Conservation (phyloP, 1,140 invertebrate genomes). For the Metaphire vulgaris region DNA sequence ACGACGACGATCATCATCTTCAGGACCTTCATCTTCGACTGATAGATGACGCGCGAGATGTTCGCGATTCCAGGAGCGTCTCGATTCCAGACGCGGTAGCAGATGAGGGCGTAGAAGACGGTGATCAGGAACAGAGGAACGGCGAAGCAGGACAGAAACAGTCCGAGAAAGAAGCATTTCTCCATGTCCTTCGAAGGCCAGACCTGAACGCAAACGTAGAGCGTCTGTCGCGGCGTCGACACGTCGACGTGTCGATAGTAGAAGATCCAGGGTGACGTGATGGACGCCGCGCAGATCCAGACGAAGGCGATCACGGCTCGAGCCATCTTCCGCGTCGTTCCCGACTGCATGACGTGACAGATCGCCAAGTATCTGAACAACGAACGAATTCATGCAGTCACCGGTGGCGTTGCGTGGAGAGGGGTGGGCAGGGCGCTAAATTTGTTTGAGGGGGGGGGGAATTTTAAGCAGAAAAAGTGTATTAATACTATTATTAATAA, state of each 20-base stretch:
- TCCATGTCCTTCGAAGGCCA: conserved; percentile 57
- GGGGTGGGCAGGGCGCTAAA: too few relatives aligned
- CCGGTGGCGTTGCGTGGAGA: too few relatives aligned
- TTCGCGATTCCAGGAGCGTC: conserved; percentile 65
- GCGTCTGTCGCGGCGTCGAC: conserved; percentile 21
- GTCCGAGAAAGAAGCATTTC: conserved; percentile 80
- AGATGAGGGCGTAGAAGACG: conserved; percentile 67
- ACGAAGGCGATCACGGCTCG: conserved; percentile 81
- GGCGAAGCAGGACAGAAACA: conserved; percentile 81
- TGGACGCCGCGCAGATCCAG: conserved; percentile 75
- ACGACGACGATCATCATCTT: conserved; percentile 95
- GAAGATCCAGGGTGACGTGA: conserved; percentile 79
- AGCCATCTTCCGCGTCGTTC: conserved; percentile 77
- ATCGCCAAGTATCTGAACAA: conserved; percentile 79
- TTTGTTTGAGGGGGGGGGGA: too few relatives aligned
- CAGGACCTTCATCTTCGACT: conserved; percentile 54
- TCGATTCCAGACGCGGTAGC: conserved; percentile 74
- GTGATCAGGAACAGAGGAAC: conserved; percentile 83
- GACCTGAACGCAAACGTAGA: conserved; percentile 37
- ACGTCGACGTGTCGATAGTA: conserved; percentile 65
- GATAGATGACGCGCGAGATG: conserved; percentile 42
- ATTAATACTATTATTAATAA: too few relatives aligned
- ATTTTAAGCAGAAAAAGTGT: too few relatives aligned
- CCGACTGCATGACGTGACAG: conserved; percentile 83
- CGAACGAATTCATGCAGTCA: too few relatives aligned